Conservation (phyloP, 2,113 vertebrate genomes). For the Rutilus rutilus region DNA sequence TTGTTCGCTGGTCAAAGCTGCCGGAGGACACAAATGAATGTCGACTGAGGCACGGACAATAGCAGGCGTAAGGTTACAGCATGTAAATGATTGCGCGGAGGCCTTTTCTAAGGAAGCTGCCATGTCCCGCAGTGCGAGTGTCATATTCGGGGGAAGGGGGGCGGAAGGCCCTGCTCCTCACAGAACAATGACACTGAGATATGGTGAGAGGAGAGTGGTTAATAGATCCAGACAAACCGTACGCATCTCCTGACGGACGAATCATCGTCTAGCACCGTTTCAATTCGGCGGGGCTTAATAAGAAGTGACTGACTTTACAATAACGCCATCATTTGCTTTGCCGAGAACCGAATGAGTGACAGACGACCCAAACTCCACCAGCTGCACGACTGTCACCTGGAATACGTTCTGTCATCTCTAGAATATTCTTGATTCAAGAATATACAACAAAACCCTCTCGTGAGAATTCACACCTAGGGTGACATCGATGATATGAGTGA, state of each 20-base stretch:
- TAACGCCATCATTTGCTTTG: slow-evolving; percentile 54
- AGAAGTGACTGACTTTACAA: slow-evolving; percentile 61
- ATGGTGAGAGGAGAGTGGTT: slow-evolving; percentile 39
- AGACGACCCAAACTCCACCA: slow-evolving; percentile 47
- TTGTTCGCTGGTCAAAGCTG: slow-evolving; percentile 76
- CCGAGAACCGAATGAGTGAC: slow-evolving; percentile 48
- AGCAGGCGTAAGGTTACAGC: slow-evolving; percentile 80
- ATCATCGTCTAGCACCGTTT: slow-evolving; percentile 39
- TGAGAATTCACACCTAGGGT: slow-evolving; percentile 28
- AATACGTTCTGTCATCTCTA: slow-evolving; percentile 20
- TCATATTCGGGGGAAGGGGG: slow-evolving; percentile 75
- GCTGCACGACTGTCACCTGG: slow-evolving; percentile 50
- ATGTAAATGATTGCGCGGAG: slow-evolving; percentile 76
- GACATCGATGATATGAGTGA: slow-evolving; percentile 10
- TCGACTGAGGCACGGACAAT: slow-evolving; percentile 78
- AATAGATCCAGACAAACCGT: slow-evolving; percentile 60
- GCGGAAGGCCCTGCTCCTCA: slow-evolving; percentile 62
- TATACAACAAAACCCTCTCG: background rate
- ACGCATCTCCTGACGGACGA: slow-evolving; percentile 48
- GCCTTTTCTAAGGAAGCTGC: slow-evolving; percentile 79
- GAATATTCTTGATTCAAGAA: slow-evolving; percentile 36
- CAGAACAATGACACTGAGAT: slow-evolving; percentile 63
- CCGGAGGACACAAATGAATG: slow-evolving; percentile 78
- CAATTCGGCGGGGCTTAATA: slow-evolving; percentile 43
- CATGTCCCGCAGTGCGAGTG: slow-evolving; percentile 74